These are phyloP conservation scores for Myotis davidii DNA, from an alignment of 2,113 vertebrate species.

Conservation along the genomic window DNA sequence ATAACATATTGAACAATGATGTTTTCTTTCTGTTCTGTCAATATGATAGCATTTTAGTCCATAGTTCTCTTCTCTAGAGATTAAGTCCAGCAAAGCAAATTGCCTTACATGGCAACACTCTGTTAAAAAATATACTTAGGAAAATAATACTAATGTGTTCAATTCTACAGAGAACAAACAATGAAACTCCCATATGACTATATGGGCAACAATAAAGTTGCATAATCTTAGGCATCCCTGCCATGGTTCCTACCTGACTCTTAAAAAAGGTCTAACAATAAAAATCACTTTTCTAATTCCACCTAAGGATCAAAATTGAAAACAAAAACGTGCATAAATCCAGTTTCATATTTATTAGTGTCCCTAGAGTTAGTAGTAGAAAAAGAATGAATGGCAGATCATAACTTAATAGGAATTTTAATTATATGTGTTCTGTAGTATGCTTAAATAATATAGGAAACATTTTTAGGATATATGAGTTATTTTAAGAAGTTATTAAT, in stretches of 20 bases:
- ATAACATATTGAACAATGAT: background rate
- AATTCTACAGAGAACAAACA: constrained; percentile 14
- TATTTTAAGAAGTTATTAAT: constrained; percentile 20
- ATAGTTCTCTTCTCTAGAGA: background rate
- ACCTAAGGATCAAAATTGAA: background rate
- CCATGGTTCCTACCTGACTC: background rate
- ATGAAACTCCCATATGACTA: background rate
- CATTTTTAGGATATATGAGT: background rate
- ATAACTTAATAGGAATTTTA: background rate
- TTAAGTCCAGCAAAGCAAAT: background rate
- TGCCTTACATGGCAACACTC: background rate
- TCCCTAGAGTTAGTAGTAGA: background rate
- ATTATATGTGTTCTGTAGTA: background rate
- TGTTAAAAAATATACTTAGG: background rate
- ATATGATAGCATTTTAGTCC: background rate
- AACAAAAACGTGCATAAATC: background rate
- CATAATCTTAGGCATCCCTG: background rate
- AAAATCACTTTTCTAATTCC: background rate
- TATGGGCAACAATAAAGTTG: background rate
- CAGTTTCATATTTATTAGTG: background rate
- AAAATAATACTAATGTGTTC: constrained; percentile 54
- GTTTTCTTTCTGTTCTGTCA: background rate
- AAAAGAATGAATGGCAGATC: background rate
- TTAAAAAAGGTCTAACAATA: background rate
- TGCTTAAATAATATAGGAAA: background rate